A percentile compares a stretch with the other conserved stretches of the same genome.
These are phyloP conservation scores for Coracias cyanogaster DNA, from an alignment of 2,797 vertebrate genomes.

Conservation along the genomic window DNA sequence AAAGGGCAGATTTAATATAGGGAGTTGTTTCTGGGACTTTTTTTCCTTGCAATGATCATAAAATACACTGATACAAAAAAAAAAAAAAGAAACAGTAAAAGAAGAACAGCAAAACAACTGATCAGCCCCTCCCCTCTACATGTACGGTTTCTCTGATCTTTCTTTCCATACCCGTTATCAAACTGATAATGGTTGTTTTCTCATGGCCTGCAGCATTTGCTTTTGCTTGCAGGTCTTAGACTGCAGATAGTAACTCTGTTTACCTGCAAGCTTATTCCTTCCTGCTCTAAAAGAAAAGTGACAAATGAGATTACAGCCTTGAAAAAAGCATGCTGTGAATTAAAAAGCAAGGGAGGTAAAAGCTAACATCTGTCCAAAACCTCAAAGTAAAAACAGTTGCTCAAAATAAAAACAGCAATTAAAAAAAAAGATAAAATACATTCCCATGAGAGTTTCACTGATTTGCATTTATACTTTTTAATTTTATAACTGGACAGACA, in stretches of 20 bases:
- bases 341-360: neutral
- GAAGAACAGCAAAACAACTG: no score
- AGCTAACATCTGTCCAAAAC: neutral
- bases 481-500: neutral
- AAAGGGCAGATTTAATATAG: neutral
- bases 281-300: neutral
- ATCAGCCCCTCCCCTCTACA: neutral
- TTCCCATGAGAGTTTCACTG: neutral
- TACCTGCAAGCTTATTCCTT: conserved; percentile 11
- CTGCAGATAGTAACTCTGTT: neutral
- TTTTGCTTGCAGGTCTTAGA: neutral
- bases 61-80: neutral
- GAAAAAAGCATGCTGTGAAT: neutral
- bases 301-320: conserved; percentile 6
- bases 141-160: neutral
- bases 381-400: neutral
- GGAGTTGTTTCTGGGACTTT: neutral
- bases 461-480: neutral
- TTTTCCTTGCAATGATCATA: neutral
- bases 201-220: neutral
- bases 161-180: neutral
- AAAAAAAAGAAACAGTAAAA: accelerated
- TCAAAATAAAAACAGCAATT: neutral
- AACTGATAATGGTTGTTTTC: neutral
- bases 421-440: neutral